These are phyloP conservation scores for Dendroctonus valens DNA, from an alignment of 1,140 invertebrate genomes.

Conservation along the genomic window DNA sequence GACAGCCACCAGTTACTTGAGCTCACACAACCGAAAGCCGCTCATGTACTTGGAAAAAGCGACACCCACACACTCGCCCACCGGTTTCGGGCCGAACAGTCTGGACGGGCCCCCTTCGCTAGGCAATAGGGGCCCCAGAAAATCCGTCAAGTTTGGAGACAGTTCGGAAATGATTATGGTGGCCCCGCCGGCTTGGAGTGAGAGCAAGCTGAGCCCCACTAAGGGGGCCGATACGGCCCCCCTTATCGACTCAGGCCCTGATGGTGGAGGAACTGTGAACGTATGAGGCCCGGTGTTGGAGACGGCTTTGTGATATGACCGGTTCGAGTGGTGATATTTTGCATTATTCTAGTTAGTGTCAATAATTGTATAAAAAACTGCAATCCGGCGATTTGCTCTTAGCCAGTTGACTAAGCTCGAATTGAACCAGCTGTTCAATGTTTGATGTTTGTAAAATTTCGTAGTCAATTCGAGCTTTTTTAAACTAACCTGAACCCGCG, in stretches of 20 bases:
- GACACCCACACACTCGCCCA: slow-evolving; percentile 44
- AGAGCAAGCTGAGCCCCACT: slow-evolving; percentile 43
- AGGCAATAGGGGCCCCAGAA: slow-evolving; percentile 41
- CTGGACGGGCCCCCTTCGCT: slow-evolving; percentile 40
- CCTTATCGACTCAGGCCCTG: slow-evolving; percentile 39
- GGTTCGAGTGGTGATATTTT: no score
- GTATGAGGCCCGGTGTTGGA: slow-evolving; percentile 31
- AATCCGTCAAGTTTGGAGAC: slow-evolving; percentile 49
- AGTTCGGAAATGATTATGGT: slow-evolving; percentile 39
- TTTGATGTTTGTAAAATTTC: no score
- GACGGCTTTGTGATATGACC: slow-evolving; percentile 27
- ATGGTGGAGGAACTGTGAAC: slow-evolving; percentile 17
- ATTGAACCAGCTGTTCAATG: no score
- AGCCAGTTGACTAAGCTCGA: no score
- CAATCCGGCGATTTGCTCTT: no score
- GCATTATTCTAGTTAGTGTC: no score
- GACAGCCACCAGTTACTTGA: slow-evolving; percentile 48
- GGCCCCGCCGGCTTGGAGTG: slow-evolving; percentile 41
- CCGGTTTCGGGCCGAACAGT: slow-evolving; percentile 14
- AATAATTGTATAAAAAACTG: no score
- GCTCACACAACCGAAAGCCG: slow-evolving; percentile 39
- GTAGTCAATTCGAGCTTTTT: no score
- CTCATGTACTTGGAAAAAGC: slow-evolving; percentile 45
- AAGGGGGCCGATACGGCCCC: slow-evolving; percentile 44
- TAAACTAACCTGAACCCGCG: no score